Evolutionary conservation across 1,140 invertebrate genomes (phyloP).

Genomic region (Leguminivora glycinivorella): DNA sequence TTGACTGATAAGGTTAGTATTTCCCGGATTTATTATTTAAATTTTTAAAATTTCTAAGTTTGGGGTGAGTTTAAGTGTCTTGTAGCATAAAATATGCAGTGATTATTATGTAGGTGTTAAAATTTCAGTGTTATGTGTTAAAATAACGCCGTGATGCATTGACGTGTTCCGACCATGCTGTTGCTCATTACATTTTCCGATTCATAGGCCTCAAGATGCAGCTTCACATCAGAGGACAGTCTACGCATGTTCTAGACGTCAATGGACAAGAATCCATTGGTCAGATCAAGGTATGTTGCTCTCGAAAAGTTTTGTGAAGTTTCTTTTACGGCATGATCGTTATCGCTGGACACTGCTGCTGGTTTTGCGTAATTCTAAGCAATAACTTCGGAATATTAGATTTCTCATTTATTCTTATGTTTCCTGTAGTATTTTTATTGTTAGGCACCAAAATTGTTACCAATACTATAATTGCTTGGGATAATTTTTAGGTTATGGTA

Average conservation of each 20-base stretch:
- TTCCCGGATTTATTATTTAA: slow-evolving; percentile 36
- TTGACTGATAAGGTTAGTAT: slow-evolving; percentile 69
- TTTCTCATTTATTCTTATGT: background rate
- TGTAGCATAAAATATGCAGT: background rate
- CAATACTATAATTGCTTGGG: background rate
- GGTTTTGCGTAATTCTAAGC: background rate
- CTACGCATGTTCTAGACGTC: slow-evolving; percentile 75
- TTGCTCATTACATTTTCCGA: slow-evolving; percentile 46
- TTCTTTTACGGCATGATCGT: background rate
- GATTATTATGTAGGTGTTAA: background rate
- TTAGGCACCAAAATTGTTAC: background rate
- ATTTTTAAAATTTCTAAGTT: slow-evolving; percentile 33
- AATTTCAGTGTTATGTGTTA: background rate
- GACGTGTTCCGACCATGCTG: slow-evolving; percentile 55
- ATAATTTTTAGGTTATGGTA: background rate
- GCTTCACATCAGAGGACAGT: slow-evolving; percentile 77
- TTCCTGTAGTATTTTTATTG: background rate
- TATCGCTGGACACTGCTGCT: background rate
- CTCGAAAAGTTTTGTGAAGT: background rate
- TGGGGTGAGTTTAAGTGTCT: slow-evolving; percentile 24
- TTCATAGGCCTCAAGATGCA: slow-evolving; percentile 76
- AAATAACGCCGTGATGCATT: background rate
- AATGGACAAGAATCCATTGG: slow-evolving; percentile 71
- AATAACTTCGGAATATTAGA: background rate
- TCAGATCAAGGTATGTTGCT: slow-evolving; percentile 71